phyloP scores from a whole-genome alignment of 2,797 vertebrate genomes.

The Mallotus villosus region DNA sequence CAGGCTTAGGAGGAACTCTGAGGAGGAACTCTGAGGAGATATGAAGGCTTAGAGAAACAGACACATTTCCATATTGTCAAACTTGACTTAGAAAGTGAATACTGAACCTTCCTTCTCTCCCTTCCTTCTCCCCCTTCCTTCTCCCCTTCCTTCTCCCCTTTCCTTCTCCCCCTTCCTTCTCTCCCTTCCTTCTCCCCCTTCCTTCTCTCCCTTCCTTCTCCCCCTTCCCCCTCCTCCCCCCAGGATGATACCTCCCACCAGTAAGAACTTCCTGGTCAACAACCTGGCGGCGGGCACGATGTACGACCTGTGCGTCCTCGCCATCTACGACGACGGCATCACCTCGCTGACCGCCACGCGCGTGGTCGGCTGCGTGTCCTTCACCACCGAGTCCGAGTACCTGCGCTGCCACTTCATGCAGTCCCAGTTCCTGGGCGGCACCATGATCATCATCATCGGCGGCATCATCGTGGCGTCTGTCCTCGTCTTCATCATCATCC shows the following conservation, averaged over 20 bases:
- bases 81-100: background rate
- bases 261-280: constrained; percentile 97
- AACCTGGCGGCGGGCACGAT: constrained; percentile 91
- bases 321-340: constrained; percentile 95
- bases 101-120: background rate
- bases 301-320: constrained; percentile 95
- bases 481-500: constrained; percentile 97
- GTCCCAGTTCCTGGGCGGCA: constrained; percentile 97
- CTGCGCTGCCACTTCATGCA: constrained; percentile 98
- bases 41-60: background rate
- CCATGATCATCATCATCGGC: constrained; percentile 99
- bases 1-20: background rate
- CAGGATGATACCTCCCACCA: constrained; percentile 98
- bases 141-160: no score
- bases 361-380: constrained; percentile 96
- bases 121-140: constrained; percentile 14
- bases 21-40: background rate
- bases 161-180: constrained; percentile 3
- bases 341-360: constrained; percentile 95
- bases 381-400: constrained; percentile 94
- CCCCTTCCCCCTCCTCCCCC: background rate
- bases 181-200: background rate
- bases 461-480: constrained; percentile 97
- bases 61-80: background rate
- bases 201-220: background rate